These are phyloP conservation scores for Eupithecia dodoneata DNA, from an alignment of 2,888 invertebrate species.

Conservation along the genomic window DNA sequence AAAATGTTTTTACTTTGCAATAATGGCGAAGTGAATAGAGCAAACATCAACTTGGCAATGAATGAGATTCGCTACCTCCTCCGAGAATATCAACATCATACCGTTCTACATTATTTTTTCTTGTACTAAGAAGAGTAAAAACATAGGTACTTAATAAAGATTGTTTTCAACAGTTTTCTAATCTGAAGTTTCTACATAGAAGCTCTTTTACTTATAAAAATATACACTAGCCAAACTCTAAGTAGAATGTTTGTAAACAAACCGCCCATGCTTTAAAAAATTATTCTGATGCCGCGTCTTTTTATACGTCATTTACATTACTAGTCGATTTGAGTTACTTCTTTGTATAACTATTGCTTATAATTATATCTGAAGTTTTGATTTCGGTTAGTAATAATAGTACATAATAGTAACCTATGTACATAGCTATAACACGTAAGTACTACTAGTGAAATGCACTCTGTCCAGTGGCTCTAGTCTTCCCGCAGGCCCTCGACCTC, in stretches of 20 bases:
- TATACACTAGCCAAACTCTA: too few relatives aligned
- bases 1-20: conserved; percentile 27
- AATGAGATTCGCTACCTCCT: not conserved
- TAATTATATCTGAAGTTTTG: too few relatives aligned
- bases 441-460: conserved; percentile 51
- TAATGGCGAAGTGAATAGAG: conserved; percentile 18
- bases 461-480: conserved; percentile 55
- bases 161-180: not conserved
- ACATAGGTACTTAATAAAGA: not conserved
- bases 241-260: too few relatives aligned
- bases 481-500: conserved; percentile 64
- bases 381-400: too few relatives aligned
- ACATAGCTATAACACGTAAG: not conserved
- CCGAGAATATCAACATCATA: not conserved
- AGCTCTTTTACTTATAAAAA: too few relatives aligned
- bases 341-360: too few relatives aligned
- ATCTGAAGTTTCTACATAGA: too few relatives aligned
- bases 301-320: too few relatives aligned
- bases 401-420: not conserved
- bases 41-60: conserved; percentile 17
- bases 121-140: not conserved
- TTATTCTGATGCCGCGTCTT: too few relatives aligned
- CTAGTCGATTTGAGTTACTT: too few relatives aligned
- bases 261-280: too few relatives aligned
- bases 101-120: not conserved